Base-by-base conservation (phyloP, 2,797 vertebrate species). In the Myripristis jacobus region DNA sequence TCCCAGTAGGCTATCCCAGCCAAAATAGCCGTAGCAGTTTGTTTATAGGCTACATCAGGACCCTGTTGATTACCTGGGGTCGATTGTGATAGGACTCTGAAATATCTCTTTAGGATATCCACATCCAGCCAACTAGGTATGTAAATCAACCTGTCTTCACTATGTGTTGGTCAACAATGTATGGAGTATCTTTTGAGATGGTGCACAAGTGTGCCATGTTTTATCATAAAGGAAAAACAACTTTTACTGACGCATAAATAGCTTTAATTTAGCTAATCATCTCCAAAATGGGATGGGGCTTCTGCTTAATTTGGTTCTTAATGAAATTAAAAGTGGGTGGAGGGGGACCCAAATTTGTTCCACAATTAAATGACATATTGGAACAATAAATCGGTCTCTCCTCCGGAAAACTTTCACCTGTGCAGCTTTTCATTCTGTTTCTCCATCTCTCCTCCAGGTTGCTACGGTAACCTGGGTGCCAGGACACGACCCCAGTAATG, bases 81-180 rank as follows among this genome's bases (percentile, higher is more conserved):
- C 93, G 91, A 83, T 93, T 95, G 94, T 94, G 89, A 93, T 94
- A 95, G 92, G 92, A 94, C 89, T 93, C 92, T 95, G 93, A 94
- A 94, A 94, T 95, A 93, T 94, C 94, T 93, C 94, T 94, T 95
- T 95, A 95, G 94, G 94, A 95, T 94, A 91, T 93, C 92, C 92
- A 89, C 94, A 91, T 93, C 94, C 94, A 94, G 93, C 93, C 92
- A 94, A 88, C 92, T 95, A 95, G 94, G 94, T 95, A 95, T 95
- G 94, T 95, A 95, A 94, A 93, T 93, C 93, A 94, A 93, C 91
- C 91, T 94, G 92, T 94, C 93, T 94, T 94, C 88, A 93, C 92
- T 94, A 90, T 93, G 92, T 94, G 92, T 94, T 94, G 92, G 90
- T 94, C 88, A 92, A 91, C 84, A 71, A 85, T 92, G 89, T 92